Conservation (phyloP, 2,888 invertebrate species). For the Nymphalis c-album region DNA sequence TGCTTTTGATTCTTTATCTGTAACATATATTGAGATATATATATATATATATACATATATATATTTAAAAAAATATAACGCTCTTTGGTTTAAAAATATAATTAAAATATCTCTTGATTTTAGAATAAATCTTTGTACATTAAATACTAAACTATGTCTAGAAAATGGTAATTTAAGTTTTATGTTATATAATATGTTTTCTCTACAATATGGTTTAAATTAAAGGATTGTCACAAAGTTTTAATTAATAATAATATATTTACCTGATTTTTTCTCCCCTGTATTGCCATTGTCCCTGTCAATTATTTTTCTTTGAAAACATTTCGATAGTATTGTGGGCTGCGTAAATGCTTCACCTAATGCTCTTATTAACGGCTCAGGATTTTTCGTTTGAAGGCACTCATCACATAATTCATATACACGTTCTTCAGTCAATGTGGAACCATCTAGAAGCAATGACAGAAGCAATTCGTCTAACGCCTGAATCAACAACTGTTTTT, state of each 20-base stretch:
- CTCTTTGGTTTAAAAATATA: neutral
- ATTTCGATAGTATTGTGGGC: slow-evolving; percentile 83
- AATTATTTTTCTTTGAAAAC: slow-evolving; percentile 81
- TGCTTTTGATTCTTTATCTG: slow-evolving; percentile 70
- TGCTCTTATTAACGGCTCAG: slow-evolving; percentile 87
- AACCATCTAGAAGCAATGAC: slow-evolving; percentile 59
- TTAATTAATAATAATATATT: slow-evolving; percentile 33
- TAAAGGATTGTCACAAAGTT: neutral
- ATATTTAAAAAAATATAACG: no score
- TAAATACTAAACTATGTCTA: no score
- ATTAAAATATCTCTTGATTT: neutral
- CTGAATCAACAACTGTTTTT: slow-evolving; percentile 42
- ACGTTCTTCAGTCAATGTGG: slow-evolving; percentile 87
- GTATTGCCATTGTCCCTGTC: slow-evolving; percentile 67
- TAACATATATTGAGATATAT: slow-evolving; percentile 25
- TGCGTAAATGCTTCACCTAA: slow-evolving; percentile 89
- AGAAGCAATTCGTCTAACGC: slow-evolving; percentile 53
- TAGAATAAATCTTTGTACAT: no score
- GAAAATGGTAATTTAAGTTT: no score
- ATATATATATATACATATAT: no score
- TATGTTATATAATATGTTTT: no score
- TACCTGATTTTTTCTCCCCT: slow-evolving; percentile 60
- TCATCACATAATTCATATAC: slow-evolving; percentile 88
- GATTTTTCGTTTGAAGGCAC: slow-evolving; percentile 85
- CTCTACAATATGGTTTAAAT: no score